phyloP scores from a whole-genome alignment of 2,113 vertebrate genomes.

The Pristiophorus japonicus region DNA sequence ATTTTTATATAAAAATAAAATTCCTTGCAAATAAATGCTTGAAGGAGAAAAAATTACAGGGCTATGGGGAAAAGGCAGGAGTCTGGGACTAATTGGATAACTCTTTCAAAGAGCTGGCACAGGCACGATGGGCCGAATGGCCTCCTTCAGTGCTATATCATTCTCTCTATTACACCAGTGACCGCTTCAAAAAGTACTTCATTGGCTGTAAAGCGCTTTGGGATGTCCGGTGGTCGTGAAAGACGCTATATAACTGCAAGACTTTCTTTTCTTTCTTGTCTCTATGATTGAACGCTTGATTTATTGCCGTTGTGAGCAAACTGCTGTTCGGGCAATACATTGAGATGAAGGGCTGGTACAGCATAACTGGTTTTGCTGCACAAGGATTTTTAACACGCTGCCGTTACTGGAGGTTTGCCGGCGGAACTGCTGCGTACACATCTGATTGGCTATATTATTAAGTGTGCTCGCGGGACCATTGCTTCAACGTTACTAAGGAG shows the following conservation, averaged over 20 bases:
- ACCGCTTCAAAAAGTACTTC: too few relatives aligned
- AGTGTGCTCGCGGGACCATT: not conserved
- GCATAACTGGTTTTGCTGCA: not conserved
- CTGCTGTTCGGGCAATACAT: not conserved
- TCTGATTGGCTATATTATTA: not conserved
- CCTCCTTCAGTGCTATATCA: not conserved
- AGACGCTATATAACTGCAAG: too few relatives aligned
- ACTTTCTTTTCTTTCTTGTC: too few relatives aligned
- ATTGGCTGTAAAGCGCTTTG: too few relatives aligned
- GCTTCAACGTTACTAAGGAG: not conserved
- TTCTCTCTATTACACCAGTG: too few relatives aligned
- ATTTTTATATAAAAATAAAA: not conserved
- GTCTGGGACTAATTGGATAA: too few relatives aligned
- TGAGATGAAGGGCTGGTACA: not conserved
- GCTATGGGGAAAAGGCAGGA: not conserved
- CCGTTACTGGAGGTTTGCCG: not conserved
- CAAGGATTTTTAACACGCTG: not conserved
- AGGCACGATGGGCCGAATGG: not conserved
- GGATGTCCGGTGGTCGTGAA: too few relatives aligned
- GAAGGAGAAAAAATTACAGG: not conserved
- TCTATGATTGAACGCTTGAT: not conserved
- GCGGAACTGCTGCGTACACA: not conserved
- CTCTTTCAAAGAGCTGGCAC: not conserved
- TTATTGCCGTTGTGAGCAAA: not conserved
- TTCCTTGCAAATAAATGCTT: not conserved